phyloP scores from a whole-genome alignment of 2,797 vertebrate species.

The Danio albolineatus region DNA sequence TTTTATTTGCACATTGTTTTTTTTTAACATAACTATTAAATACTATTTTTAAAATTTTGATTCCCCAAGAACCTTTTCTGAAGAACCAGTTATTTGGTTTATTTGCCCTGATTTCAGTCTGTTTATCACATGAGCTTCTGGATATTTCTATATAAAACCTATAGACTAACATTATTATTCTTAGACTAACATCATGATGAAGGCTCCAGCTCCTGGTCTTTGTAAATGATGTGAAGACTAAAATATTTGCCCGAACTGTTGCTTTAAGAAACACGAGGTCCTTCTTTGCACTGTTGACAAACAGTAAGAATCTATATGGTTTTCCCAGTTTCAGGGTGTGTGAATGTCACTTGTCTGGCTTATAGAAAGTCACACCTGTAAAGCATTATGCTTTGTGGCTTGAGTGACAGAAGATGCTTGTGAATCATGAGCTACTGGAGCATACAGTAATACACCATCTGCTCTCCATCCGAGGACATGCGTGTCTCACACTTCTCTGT shows the following conservation, averaged over 20 bases:
- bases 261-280: slow-evolving; percentile 9
- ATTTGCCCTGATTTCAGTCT: too few species aligned
- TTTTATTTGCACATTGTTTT: too few species aligned
- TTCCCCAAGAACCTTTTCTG: too few species aligned
- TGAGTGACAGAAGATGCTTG: slow-evolving; percentile 32
- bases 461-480: slow-evolving; percentile 21
- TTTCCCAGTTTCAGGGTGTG: not conserved
- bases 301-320: not conserved
- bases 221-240: not conserved
- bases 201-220: not conserved
- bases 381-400: slow-evolving; percentile 44
- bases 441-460: slow-evolving; percentile 23
- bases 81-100: too few species aligned
- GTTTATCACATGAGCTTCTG: not conserved
- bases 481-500: slow-evolving; percentile 1
- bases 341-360: slow-evolving; percentile 10
- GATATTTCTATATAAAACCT: not conserved
- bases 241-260: not conserved
- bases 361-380: slow-evolving; percentile 17
- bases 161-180: not conserved
- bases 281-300: slow-evolving; percentile 8
- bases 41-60: too few species aligned
- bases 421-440: slow-evolving; percentile 36
- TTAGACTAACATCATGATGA: not conserved
- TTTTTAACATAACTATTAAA: too few species aligned